These are phyloP conservation scores for Choristoneura fumiferana DNA, from an alignment of 1,140 invertebrate genomes.

Conservation along the genomic window DNA sequence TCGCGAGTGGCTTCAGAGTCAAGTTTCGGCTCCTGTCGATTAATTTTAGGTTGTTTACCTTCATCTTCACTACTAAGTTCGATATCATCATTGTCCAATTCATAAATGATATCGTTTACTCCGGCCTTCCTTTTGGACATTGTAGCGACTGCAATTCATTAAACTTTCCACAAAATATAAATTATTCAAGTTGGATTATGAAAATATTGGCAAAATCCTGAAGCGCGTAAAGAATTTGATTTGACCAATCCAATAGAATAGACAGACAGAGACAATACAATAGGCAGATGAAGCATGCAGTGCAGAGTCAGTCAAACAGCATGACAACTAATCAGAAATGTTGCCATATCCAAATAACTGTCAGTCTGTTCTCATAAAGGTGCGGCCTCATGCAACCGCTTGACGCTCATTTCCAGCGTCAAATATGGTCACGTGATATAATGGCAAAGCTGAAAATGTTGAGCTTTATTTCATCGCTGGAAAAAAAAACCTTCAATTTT, in stretches of 20 bases:
- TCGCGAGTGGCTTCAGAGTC: constrained; percentile 19
- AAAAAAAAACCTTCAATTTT: too few relatives aligned
- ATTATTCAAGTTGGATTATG: background rate
- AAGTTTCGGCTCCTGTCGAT: constrained; percentile 32
- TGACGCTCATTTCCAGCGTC: too few relatives aligned
- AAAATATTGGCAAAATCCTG: constrained; percentile 7
- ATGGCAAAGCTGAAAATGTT: too few relatives aligned
- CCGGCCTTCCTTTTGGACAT: constrained; percentile 68
- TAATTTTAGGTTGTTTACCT: constrained; percentile 53
- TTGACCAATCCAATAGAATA: too few relatives aligned
- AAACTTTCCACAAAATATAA: background rate
- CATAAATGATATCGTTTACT: constrained; percentile 72
- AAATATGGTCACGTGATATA: too few relatives aligned
- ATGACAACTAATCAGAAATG: constrained; percentile 10
- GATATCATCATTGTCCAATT: constrained; percentile 72
- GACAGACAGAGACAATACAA: too few relatives aligned
- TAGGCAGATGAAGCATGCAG: too few relatives aligned
- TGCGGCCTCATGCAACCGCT: too few relatives aligned
- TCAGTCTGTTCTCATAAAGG: background rate
- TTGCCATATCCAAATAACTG: background rate
- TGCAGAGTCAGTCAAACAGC: too few relatives aligned
- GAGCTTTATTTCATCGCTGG: too few relatives aligned
- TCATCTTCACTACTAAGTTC: constrained; percentile 66
- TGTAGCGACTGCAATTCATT: constrained; percentile 9
- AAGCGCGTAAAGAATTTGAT: constrained; percentile 11